A percentile compares a stretch with the other conserved stretches of the same genome.
Conservation (phyloP, 2,113 vertebrate species). For the Salvelinus namaycush region DNA sequence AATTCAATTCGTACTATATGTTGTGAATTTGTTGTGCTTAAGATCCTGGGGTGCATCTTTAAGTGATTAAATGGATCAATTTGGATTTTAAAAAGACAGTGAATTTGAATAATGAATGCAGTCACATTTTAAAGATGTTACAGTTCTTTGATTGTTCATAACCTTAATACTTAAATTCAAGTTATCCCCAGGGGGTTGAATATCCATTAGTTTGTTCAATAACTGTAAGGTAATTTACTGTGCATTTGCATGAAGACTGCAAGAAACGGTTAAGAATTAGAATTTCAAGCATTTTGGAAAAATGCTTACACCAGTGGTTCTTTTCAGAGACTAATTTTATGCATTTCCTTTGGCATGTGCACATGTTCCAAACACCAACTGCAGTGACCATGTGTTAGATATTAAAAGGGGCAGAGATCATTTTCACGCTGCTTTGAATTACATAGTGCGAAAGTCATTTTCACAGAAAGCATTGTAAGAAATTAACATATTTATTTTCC, state of each 20-base stretch:
- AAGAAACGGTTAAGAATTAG: constrained; percentile 3
- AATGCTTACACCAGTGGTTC: constrained; percentile 17
- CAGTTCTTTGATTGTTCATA: too few species aligned
- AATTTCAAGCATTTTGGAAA: constrained; percentile 32
- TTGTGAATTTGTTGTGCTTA: too few species aligned
- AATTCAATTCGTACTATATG: too few species aligned
- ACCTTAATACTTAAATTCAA: too few species aligned
- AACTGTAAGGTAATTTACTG: background rate
- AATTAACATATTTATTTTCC: background rate
- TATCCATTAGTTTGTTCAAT: constrained; percentile 6
- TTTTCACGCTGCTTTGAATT: background rate
- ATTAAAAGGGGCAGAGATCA: background rate
- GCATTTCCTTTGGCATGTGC: background rate
- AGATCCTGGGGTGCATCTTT: too few species aligned
- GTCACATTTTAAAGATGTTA: too few species aligned
- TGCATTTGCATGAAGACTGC: constrained; percentile 21
- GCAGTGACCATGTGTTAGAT: background rate
- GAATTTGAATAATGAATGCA: background rate
- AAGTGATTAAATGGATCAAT: too few species aligned
- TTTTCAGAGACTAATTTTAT: constrained; percentile 2
- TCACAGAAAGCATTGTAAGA: background rate
- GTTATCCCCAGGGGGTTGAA: background rate
- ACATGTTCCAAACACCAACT: background rate
- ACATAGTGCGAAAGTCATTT: background rate
- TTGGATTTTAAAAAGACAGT: background rate